These are phyloP conservation scores for Biston stratarius DNA, from an alignment of 2,888 invertebrate genomes.

Conservation along the genomic window DNA sequence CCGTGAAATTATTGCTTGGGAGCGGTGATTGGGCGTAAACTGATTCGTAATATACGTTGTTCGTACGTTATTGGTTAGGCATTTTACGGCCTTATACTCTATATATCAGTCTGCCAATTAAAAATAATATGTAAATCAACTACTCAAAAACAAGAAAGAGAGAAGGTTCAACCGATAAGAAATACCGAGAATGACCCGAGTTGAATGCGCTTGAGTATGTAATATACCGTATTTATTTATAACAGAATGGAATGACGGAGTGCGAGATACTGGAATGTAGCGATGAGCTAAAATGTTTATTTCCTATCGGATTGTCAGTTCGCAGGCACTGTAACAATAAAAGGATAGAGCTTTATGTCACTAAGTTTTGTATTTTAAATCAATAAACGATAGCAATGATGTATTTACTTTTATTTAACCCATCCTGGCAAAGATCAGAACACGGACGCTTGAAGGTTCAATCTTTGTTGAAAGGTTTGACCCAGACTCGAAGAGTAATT, in stretches of 20 bases:
- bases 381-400: conserved; percentile 86
- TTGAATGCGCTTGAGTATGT: conserved; percentile 70
- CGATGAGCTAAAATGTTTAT: conserved; percentile 80
- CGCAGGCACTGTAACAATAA: conserved; percentile 87
- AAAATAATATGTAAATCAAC: background rate
- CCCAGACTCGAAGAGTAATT: no score
- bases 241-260: conserved; percentile 46
- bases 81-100: no score
- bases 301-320: conserved; percentile 87
- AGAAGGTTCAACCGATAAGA: conserved; percentile 12
- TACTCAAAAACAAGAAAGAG: conserved; percentile 1
- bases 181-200: conserved; percentile 73
- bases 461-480: no score
- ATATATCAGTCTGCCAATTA: conserved; percentile 2
- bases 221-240: conserved; percentile 47
- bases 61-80: no score
- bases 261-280: conserved; percentile 65
- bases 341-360: conserved; percentile 87
- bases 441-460: no score
- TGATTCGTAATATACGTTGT: background rate
- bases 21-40: background rate
- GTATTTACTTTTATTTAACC: conserved; percentile 57
- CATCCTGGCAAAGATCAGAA: background rate
- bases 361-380: conserved; percentile 87
- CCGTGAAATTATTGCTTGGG: background rate